Evolutionary conservation across 2,888 invertebrate species (phyloP).

Genomic region (Dicycla oo): DNA sequence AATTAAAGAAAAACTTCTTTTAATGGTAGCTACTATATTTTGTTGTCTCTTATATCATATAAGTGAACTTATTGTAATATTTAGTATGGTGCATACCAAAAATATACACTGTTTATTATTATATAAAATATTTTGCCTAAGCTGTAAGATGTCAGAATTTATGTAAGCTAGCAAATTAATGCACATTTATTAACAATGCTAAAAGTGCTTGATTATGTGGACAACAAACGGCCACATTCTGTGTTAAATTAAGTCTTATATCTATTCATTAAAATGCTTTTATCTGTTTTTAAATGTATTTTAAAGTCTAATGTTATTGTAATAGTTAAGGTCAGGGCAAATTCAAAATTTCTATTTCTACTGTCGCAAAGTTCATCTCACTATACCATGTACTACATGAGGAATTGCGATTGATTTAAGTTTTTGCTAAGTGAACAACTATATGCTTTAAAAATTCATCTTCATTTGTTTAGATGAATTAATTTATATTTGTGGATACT

Average conservation of each 20-base stretch:
- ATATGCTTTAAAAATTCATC: slow-evolving; percentile 53
- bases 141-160: slow-evolving; percentile 39
- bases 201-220: slow-evolving; percentile 16
- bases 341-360: slow-evolving; percentile 21
- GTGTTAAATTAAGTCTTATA: slow-evolving; percentile 16
- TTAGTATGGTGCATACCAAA: slow-evolving; percentile 50
- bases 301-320: slow-evolving; percentile 30
- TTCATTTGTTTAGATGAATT: slow-evolving; percentile 18
- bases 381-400: slow-evolving; percentile 25
- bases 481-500: slow-evolving; percentile 26
- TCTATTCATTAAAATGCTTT: slow-evolving; percentile 34
- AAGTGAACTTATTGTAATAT: slow-evolving; percentile 31
- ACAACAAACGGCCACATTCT: not conserved
- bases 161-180: slow-evolving; percentile 35
- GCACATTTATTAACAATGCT: slow-evolving; percentile 16
- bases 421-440: slow-evolving; percentile 54
- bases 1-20: slow-evolving; percentile 18
- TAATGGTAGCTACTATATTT: slow-evolving; percentile 48
- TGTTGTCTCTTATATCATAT: slow-evolving; percentile 27
- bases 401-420: slow-evolving; percentile 39
- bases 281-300: slow-evolving; percentile 29
- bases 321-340: slow-evolving; percentile 27
- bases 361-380: slow-evolving; percentile 1
- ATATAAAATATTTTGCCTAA: slow-evolving; percentile 34
- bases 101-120: slow-evolving; percentile 35